Percentiles rank a stretch among this genome's conserved stretches.
Evolutionary conservation across 2,113 vertebrate species (phyloP).

Genomic region (Menura novaehollandiae): DNA sequence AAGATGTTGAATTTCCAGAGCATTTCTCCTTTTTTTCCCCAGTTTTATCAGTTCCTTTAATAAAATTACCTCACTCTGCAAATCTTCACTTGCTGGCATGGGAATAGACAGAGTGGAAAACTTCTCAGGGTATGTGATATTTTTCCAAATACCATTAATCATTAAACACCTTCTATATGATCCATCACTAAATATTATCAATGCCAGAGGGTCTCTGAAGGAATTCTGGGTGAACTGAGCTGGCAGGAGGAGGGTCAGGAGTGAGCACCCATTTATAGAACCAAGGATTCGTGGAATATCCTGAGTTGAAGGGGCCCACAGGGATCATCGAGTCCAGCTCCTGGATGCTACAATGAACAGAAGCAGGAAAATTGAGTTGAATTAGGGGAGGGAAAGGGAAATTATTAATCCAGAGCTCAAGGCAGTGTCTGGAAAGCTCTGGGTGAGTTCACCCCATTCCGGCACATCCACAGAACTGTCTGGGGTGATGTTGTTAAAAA

Average conservation of each 20-base stretch:
- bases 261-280: not conserved
- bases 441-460: not conserved
- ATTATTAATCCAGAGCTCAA: not conserved
- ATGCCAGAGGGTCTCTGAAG: not conserved
- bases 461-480: not conserved
- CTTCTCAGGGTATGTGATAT: not conserved
- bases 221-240: not conserved
- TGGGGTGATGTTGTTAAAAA: not conserved
- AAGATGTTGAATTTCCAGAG: not conserved
- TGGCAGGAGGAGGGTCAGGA: not conserved
- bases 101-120: not conserved
- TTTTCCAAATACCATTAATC: conserved; percentile 5
- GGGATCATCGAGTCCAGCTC: not conserved
- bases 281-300: not conserved
- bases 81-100: not conserved
- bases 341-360: not conserved
- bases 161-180: not conserved
- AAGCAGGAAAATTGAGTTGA: not conserved
- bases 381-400: not conserved
- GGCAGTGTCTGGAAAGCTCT: not conserved
- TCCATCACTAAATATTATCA: not conserved
- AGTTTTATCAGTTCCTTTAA: not conserved
- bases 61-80: not conserved
- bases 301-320: not conserved
- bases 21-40: not conserved